Percentiles rank a stretch among this genome's conserved stretches.
Evolutionary conservation across 2,113 vertebrate species (phyloP).

Genomic region (Sclerurus mexicanus): DNA sequence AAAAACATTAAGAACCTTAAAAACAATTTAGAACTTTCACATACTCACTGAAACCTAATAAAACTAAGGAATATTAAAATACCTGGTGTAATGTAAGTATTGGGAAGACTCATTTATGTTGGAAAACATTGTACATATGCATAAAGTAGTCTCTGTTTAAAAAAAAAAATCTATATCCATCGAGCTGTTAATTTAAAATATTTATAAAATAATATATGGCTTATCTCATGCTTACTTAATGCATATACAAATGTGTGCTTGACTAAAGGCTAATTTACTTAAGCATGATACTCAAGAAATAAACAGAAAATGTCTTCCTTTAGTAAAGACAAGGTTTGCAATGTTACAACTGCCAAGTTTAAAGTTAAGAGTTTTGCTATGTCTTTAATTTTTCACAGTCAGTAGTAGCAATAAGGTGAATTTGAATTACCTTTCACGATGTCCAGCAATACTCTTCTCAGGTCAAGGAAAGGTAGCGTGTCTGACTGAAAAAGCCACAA

Average conservation of each 20-base stretch:
- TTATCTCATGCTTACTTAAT: neutral
- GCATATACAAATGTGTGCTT: neutral
- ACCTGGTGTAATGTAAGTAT: neutral
- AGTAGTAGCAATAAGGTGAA: neutral
- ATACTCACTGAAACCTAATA: neutral
- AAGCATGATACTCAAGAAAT: neutral
- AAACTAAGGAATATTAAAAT: neutral
- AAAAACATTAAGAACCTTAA: neutral
- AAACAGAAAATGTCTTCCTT: neutral
- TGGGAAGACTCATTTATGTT: neutral
- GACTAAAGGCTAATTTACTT: neutral
- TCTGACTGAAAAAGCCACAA: neutral
- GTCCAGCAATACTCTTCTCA: neutral
- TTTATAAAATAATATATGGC: neutral
- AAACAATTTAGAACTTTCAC: neutral
- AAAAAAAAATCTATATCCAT: neutral
- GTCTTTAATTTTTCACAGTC: neutral
- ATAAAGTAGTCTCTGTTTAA: neutral
- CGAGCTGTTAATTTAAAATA: neutral
- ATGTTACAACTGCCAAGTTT: neutral
- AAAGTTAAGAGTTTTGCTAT: neutral
- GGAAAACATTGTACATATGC: neutral
- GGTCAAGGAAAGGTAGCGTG: neutral
- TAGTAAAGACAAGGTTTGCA: neutral
- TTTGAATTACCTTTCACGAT: conserved; percentile 25